A percentile compares a stretch with the other conserved stretches of the same genome.
phyloP scores from a whole-genome alignment of 2,113 vertebrate genomes.

The Silurus meridionalis region DNA sequence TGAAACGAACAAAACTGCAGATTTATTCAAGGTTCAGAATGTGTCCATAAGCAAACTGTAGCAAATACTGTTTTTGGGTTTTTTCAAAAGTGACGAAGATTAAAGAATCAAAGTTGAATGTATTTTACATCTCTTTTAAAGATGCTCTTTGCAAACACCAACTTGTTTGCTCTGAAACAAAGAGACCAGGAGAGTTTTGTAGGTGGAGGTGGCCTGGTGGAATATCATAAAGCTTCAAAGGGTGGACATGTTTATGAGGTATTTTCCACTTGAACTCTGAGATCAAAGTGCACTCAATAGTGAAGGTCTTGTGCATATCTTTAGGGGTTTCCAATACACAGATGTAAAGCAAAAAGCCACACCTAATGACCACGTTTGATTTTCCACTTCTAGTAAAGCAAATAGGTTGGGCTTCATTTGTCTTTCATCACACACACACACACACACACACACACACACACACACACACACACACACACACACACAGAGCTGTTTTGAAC shows the following conservation, averaged over 20 bases:
- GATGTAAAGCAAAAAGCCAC: constrained; percentile 15
- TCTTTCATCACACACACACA: background rate
- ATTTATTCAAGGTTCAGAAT: constrained; percentile 1
- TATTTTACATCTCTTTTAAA: constrained; percentile 56
- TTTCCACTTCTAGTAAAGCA: constrained; percentile 21
- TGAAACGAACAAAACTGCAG: background rate
- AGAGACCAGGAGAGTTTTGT: constrained; percentile 36
- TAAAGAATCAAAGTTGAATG: constrained; percentile 48
- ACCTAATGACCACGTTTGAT: constrained; percentile 33
- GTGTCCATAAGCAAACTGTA: constrained; percentile 10
- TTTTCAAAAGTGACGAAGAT: constrained; percentile 9
- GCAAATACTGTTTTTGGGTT: background rate
- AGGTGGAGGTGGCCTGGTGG: constrained; percentile 48
- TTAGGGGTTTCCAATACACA: constrained; percentile 51
- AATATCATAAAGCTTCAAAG: constrained; percentile 62
- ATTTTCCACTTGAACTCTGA: constrained; percentile 40
- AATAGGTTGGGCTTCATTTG: background rate
- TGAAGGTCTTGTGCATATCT: constrained; percentile 21
- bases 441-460: no score
- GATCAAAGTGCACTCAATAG: constrained; percentile 56
- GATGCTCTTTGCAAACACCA: constrained; percentile 56
- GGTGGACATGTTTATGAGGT: constrained; percentile 55
- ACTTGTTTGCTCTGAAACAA: constrained; percentile 56
- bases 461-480: no score
- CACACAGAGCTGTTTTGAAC: background rate